Evolutionary conservation across 92 coral and sea anemone species (phyloP), one percentile per base, ranked within the genome.

Genomic region (Micromussa lordhowensis): DNA sequence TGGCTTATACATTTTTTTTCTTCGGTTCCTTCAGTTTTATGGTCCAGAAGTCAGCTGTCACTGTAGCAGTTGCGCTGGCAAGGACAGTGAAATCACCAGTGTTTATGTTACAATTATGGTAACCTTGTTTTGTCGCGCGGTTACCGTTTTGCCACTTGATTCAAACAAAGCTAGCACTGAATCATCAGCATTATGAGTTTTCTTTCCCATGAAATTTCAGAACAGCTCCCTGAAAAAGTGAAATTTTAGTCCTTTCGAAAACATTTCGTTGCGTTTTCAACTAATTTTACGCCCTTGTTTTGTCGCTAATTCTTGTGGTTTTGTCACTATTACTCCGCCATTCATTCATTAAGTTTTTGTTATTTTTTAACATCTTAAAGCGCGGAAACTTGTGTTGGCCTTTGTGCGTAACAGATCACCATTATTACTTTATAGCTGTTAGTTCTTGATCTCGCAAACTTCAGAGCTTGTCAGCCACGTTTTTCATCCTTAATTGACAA

Each of bases 281-380:
- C 34, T 68, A 9, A 54, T 38, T 54, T 73, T 83, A 7, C 79
- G 29, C 79, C 78, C 48, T 51, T 83, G 79, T 71, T 83, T 49
- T 53, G 87, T 83, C 87, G 87, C 66, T 30, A 68, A 70, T 24
- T 31, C 68, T 54, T 70, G 87, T 35, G 80, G 87, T 73, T 74
- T 84, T 38, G 6, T 36, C 35, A 38, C n/a, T 28, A 36, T 49
- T 59, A 75, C 82, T 75, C 35, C 5, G 49, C 29, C 66, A 77
- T 58, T 85, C 75, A 61, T 29, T 58, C 63, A 63, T 17, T 26
- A 26, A 77, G 82, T 36, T 34, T 61, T 34, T 22, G 16, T 53
- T 54, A 36, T 84, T 24, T n/a, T 32, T 32, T 4, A 13, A 53
- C 13, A 83, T 28, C 28, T 34, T 29, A 4, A 44, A 82, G 12